These are phyloP conservation scores for Patella ulyssiponensis DNA, from an alignment of 2,888 invertebrate genomes.

Conservation along the genomic window DNA sequence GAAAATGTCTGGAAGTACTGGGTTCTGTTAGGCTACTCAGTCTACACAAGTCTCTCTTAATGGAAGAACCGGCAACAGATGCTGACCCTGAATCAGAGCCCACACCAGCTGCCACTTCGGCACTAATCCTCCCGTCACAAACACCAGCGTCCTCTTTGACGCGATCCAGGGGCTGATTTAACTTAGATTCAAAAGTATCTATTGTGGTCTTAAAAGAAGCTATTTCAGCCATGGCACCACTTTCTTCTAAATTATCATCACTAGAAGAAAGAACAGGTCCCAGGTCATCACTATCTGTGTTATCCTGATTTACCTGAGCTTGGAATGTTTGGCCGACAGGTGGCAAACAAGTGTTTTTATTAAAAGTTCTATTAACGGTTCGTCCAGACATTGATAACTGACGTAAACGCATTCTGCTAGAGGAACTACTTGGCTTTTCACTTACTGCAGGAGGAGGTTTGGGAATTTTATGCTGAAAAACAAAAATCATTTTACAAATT, in stretches of 20 bases:
- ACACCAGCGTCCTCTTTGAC: constrained; percentile 4
- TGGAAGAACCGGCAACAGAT: constrained; percentile 29
- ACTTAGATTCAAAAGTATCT: constrained; percentile 2
- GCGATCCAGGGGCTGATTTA: constrained; percentile 8
- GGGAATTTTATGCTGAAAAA: constrained; percentile 47
- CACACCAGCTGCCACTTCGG: constrained; percentile 16
- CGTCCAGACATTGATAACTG: constrained; percentile 53
- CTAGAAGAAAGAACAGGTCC: constrained; percentile 27
- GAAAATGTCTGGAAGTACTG: constrained; percentile 18
- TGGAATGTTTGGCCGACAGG: constrained; percentile 62
- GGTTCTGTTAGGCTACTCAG: constrained; percentile 44
- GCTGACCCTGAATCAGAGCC: not conserved
- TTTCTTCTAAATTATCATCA: constrained; percentile 17
- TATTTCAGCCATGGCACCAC: not conserved
- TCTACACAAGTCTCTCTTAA: constrained; percentile 42
- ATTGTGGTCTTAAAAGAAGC: constrained; percentile 3
- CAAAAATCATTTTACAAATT: not conserved
- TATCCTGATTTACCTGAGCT: constrained; percentile 22
- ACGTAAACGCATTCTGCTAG: constrained; percentile 50
- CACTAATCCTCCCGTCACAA: constrained; percentile 20
- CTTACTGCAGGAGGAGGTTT: constrained; percentile 56
- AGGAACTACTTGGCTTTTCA: constrained; percentile 41
- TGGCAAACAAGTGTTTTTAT: constrained; percentile 67
- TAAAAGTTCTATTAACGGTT: constrained; percentile 54
- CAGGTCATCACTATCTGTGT: not conserved